phyloP scores from a whole-genome alignment of 1,140 invertebrate species.

The Spodoptera frugiperda region DNA sequence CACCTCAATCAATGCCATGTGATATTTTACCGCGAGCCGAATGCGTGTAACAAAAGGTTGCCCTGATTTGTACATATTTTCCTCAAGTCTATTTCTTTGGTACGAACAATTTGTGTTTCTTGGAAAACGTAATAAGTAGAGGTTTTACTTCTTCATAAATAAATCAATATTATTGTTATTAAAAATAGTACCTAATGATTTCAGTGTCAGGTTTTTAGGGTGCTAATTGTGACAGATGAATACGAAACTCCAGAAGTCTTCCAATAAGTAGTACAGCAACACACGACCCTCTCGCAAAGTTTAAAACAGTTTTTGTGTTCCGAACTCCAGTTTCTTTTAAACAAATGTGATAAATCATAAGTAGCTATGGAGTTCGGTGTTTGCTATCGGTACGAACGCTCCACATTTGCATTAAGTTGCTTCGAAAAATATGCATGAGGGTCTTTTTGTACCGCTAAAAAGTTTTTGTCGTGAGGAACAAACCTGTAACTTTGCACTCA shows the following conservation, averaged over 20 bases:
- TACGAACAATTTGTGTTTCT: too few species aligned
- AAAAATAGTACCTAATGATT: too few species aligned
- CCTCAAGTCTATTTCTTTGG: too few species aligned
- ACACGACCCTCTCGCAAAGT: slow-evolving; percentile 6
- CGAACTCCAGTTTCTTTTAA: slow-evolving; percentile 18
- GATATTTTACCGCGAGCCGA: slow-evolving; percentile 47
- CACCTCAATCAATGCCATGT: slow-evolving; percentile 49
- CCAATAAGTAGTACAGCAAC: slow-evolving; percentile 60
- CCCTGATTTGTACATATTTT: too few species aligned
- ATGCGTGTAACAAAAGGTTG: background rate
- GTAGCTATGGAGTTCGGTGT: background rate
- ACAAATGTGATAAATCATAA: slow-evolving; percentile 35
- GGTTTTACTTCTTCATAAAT: too few species aligned
- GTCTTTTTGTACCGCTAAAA: slow-evolving; percentile 3
- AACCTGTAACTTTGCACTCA: slow-evolving; percentile 27
- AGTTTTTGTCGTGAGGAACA: slow-evolving; percentile 32
- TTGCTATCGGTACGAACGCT: slow-evolving; percentile 16
- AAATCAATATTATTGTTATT: too few species aligned
- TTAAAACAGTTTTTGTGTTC: slow-evolving; percentile 18
- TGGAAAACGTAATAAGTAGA: too few species aligned
- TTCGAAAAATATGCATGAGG: slow-evolving; percentile 24
- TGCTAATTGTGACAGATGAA: too few species aligned
- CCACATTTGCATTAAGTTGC: slow-evolving; percentile 16
- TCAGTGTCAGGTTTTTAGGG: too few species aligned
- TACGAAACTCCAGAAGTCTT: too few species aligned